phyloP scores from a whole-genome alignment of 2,113 vertebrate genomes.

The Ahaetulla prasina region DNA sequence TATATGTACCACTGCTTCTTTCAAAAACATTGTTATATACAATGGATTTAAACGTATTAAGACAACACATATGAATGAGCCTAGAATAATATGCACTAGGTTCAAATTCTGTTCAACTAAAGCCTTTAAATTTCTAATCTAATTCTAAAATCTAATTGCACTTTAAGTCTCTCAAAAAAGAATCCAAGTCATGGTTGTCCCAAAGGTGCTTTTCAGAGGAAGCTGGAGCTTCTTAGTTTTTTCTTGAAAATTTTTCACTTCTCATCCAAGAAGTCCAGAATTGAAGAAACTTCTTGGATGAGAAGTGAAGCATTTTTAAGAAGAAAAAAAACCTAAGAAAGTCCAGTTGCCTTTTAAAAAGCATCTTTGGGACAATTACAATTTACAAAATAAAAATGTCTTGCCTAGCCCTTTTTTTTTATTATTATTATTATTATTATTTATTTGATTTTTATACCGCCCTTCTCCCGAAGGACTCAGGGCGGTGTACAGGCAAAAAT shows the following conservation, averaged over 20 bases:
- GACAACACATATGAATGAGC: background rate
- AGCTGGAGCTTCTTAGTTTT: background rate
- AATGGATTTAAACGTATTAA: constrained; percentile 44
- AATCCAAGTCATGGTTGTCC: background rate
- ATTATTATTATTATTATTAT: too few species aligned
- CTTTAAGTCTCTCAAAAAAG: background rate
- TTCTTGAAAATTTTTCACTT: background rate
- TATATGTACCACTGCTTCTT: constrained; percentile 42
- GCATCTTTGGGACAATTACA: background rate
- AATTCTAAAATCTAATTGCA: constrained; percentile 28
- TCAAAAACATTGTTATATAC: constrained; percentile 44
- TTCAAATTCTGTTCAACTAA: constrained; percentile 29
- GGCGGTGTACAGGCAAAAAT: too few species aligned
- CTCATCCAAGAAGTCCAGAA: background rate
- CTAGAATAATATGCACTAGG: background rate
- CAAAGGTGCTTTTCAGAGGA: background rate
- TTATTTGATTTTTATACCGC: too few species aligned
- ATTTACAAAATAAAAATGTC: constrained; percentile 17
- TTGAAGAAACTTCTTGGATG: background rate
- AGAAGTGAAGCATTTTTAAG: background rate
- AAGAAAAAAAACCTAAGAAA: background rate
- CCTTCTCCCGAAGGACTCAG: too few species aligned
- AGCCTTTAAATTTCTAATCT: constrained; percentile 22
- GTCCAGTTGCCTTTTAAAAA: background rate
- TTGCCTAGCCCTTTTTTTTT: constrained; percentile 22